These are phyloP conservation scores for Anastrepha ludens DNA, from an alignment of 1,140 invertebrate species.

Conservation along the genomic window DNA sequence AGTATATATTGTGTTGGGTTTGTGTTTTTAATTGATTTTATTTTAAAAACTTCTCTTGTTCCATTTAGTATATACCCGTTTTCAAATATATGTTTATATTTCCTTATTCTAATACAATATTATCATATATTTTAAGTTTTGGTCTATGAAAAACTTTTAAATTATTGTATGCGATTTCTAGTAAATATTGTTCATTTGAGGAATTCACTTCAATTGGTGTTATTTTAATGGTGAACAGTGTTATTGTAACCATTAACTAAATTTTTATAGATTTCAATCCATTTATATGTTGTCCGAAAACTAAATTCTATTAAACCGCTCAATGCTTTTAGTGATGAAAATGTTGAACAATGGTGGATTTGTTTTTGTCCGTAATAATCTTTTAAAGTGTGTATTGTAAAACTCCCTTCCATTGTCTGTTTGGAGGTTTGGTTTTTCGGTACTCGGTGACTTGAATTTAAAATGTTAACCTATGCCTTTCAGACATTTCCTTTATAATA, in stretches of 20 bases:
- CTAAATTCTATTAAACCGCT: slow-evolving; percentile 75
- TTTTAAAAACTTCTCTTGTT: slow-evolving; percentile 72
- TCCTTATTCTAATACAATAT: slow-evolving; percentile 67
- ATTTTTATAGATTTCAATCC: slow-evolving; percentile 70
- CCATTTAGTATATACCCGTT: slow-evolving; percentile 74
- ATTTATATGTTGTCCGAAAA: slow-evolving; percentile 74
- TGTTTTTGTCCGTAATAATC: slow-evolving; percentile 66
- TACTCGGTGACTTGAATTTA: slow-evolving; percentile 54
- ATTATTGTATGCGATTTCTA: too few relatives aligned
- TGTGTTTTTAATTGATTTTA: slow-evolving; percentile 65
- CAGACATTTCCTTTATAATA: slow-evolving; percentile 64
- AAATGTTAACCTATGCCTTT: slow-evolving; percentile 62
- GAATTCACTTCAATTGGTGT: slow-evolving; percentile 69
- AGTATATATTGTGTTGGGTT: slow-evolving; percentile 68
- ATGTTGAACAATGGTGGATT: slow-evolving; percentile 74
- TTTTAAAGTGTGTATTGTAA: too few relatives aligned
- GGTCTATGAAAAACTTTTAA: slow-evolving; percentile 57
- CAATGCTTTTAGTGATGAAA: slow-evolving; percentile 73
- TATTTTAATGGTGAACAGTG: slow-evolving; percentile 73
- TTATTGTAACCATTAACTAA: slow-evolving; percentile 76
- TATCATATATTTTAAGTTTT: slow-evolving; percentile 66
- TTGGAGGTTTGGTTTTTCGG: slow-evolving; percentile 72
- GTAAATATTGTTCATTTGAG: slow-evolving; percentile 64
- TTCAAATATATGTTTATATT: slow-evolving; percentile 70
- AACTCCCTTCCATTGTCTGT: slow-evolving; percentile 68